Evolutionary conservation across 2,888 invertebrate genomes (phyloP).

Genomic region (Brachyptera putata): DNA sequence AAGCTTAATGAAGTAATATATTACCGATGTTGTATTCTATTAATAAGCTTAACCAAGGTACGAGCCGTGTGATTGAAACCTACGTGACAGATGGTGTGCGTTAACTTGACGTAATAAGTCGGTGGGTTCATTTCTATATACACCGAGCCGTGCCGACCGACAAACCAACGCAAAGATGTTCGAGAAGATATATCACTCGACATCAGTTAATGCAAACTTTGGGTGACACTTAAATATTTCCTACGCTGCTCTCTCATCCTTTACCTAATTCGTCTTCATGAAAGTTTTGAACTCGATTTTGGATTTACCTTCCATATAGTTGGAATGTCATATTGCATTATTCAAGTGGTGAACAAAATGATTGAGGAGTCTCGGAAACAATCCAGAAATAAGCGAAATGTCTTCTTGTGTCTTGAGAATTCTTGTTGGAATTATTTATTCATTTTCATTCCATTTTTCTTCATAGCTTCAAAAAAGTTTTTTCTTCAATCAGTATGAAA

Average conservation of each 20-base stretch:
- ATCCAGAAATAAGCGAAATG: too few species aligned
- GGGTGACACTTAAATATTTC: conserved; percentile 11
- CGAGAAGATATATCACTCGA: conserved; percentile 19
- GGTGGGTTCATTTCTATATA: conserved; percentile 1
- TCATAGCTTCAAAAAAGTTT: too few species aligned
- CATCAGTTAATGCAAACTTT: conserved; percentile 17
- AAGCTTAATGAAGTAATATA: too few species aligned
- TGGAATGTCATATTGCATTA: too few species aligned
- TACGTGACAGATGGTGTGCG: conserved; percentile 25
- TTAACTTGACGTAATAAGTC: conserved; percentile 24
- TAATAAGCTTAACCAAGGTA: too few species aligned
- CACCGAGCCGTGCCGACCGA: neutral
- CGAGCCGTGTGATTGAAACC: neutral
- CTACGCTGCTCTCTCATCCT: neutral
- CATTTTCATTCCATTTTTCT: too few species aligned
- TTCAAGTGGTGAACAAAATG: too few species aligned
- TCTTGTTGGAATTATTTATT: too few species aligned
- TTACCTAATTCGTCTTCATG: conserved; percentile 3
- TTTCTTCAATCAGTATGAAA: too few species aligned
- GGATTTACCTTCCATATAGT: neutral
- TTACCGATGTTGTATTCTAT: too few species aligned
- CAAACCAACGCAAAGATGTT: conserved; percentile 11
- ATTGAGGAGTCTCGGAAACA: too few species aligned
- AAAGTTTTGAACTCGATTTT: conserved; percentile 15
- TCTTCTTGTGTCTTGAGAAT: too few species aligned